Percentiles rank a stretch among this genome's conserved stretches.
Evolutionary conservation across 2,113 vertebrate genomes (phyloP).

Genomic region (Sminthopsis crassicaudata): DNA sequence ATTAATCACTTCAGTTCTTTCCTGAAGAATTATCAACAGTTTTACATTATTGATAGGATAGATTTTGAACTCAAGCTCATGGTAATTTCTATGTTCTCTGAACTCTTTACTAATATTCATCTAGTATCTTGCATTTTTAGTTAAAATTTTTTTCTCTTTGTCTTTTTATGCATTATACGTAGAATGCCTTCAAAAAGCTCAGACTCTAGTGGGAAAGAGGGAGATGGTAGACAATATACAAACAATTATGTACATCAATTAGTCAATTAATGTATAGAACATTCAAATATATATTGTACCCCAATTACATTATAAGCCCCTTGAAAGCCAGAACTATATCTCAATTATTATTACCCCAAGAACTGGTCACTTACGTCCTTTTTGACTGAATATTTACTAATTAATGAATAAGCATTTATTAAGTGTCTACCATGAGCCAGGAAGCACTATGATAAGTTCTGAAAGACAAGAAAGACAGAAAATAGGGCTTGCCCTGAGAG

Average conservation of each 20-base stretch:
- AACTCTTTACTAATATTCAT: not conserved
- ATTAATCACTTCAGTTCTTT: constrained; percentile 27
- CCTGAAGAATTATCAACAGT: constrained; percentile 40
- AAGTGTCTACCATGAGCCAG: not conserved
- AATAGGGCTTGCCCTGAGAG: not conserved
- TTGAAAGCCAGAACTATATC: not conserved
- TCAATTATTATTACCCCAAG: not conserved
- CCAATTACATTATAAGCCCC: not conserved
- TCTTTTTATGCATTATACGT: too few species aligned
- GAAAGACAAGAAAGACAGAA: not conserved
- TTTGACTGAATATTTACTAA: not conserved
- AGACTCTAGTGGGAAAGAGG: too few species aligned
- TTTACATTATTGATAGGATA: constrained; percentile 13
- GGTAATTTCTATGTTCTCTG: not conserved
- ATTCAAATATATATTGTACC: too few species aligned
- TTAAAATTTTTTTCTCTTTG: not conserved
- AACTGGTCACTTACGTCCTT: not conserved
- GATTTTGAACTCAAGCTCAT: not conserved
- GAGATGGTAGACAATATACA: too few species aligned
- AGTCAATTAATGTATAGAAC: too few species aligned
- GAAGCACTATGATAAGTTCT: not conserved
- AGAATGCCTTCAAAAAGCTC: too few species aligned
- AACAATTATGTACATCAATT: too few species aligned
- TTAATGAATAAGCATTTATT: not conserved
- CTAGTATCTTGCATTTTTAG: not conserved